Conservation (phyloP, 2,113 vertebrate species). For the Todiramphus saurophagus region DNA sequence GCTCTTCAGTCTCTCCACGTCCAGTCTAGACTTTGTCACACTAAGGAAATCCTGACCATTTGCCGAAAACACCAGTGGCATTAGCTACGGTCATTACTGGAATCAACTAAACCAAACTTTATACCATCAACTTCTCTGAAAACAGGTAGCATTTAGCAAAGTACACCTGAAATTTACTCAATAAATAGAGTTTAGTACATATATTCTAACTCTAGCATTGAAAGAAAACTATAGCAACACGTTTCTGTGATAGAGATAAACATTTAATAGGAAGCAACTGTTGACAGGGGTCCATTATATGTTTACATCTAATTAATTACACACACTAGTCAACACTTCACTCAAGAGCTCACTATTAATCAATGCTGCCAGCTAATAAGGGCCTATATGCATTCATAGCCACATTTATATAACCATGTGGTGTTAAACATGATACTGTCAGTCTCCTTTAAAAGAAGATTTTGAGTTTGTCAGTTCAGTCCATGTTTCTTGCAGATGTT, state of each 20-base stretch:
- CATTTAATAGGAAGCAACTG: conserved; percentile 35
- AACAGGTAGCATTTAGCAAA: background rate
- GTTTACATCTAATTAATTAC: conserved; percentile 55
- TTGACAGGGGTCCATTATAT: conserved; percentile 23
- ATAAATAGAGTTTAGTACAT: background rate
- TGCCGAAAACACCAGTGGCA: background rate
- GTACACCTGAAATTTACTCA: background rate
- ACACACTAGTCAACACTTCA: conserved; percentile 36
- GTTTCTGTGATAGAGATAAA: conserved; percentile 1
- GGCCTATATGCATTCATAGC: background rate
- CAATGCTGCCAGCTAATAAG: conserved; percentile 8
- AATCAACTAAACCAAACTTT: background rate
- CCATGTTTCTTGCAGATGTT: conserved; percentile 40
- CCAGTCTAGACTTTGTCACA: background rate
- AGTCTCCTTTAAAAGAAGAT: background rate
- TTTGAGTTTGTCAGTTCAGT: background rate
- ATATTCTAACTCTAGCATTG: background rate
- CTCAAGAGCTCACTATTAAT: background rate
- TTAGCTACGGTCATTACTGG: background rate
- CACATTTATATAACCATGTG: conserved; percentile 5
- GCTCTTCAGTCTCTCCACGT: background rate
- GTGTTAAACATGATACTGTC: background rate
- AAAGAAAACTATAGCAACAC: conserved; percentile 9
- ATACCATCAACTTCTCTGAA: background rate
- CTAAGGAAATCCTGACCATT: background rate